These are phyloP conservation scores for Crocallis elinguaria DNA, from an alignment of 2,888 invertebrate genomes.

Conservation along the genomic window DNA sequence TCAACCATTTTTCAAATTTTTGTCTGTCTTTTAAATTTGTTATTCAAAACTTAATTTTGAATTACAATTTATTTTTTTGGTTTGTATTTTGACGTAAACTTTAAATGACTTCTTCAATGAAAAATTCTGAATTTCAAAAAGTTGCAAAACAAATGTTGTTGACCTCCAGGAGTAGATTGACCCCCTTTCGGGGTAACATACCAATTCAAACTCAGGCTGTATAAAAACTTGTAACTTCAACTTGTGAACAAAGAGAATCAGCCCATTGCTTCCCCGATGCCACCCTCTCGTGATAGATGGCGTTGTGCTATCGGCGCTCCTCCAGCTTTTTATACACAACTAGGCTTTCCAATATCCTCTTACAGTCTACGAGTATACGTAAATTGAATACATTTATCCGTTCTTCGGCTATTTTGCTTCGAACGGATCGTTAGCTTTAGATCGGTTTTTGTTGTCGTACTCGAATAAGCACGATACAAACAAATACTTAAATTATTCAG, in stretches of 20 bases:
- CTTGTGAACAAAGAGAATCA: not conserved
- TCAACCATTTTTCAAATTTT: too few species aligned
- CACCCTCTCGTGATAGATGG: conserved; percentile 19
- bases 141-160: too few species aligned
- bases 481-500: not conserved
- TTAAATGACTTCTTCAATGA: too few species aligned
- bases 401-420: conserved; percentile 11
- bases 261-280: not conserved
- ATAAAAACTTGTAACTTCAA: not conserved
- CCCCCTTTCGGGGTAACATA: not conserved
- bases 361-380: conserved; percentile 12
- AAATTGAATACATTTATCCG: conserved; percentile 24
- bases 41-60: too few species aligned
- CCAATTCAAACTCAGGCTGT: not conserved
- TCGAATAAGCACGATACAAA: too few species aligned
- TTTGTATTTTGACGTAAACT: too few species aligned
- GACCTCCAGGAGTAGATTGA: too few species aligned
- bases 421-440: conserved; percentile 10
- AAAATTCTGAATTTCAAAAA: too few species aligned
- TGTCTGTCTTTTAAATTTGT: too few species aligned
- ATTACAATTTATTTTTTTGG: not conserved
- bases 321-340: conserved; percentile 28
- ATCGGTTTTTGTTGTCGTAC: conserved; percentile 1
- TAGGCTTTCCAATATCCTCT: conserved; percentile 28
- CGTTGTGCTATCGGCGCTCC: conserved; percentile 6